Conservation (phyloP, 2,113 vertebrate species). For the Rhea americana region DNA sequence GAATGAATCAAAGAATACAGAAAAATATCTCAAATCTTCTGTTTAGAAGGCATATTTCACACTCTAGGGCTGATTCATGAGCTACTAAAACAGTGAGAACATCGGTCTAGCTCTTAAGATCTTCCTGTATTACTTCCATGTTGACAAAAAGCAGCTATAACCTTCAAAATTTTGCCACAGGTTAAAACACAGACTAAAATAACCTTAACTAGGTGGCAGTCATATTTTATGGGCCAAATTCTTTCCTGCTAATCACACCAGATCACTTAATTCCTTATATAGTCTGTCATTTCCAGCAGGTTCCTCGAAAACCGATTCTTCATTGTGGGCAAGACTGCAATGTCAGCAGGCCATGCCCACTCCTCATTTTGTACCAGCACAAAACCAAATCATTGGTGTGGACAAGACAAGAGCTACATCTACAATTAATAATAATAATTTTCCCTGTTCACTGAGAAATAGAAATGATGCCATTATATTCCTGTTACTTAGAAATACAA, state of each 20-base stretch:
- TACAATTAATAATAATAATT: not conserved
- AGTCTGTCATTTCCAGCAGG: not conserved
- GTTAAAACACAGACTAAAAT: not conserved
- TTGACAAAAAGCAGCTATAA: not conserved
- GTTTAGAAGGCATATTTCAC: conserved; percentile 1
- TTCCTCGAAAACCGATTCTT: not conserved
- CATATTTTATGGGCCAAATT: not conserved
- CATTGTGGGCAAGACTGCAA: not conserved
- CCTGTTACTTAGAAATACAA: not conserved
- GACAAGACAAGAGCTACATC: not conserved
- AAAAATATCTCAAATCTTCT: conserved; percentile 6
- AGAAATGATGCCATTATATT: not conserved
- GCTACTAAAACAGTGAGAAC: not conserved
- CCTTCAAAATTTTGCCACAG: not conserved
- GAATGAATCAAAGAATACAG: conserved; percentile 19
- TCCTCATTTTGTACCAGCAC: not conserved
- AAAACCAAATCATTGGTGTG: not conserved
- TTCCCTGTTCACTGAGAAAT: not conserved
- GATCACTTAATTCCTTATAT: not conserved
- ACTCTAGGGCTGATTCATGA: not conserved
- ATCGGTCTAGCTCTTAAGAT: not conserved
- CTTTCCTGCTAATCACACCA: not conserved
- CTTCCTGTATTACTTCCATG: not conserved
- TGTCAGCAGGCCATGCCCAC: not conserved
- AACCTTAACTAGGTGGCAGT: not conserved